phyloP scores from a whole-genome alignment of 2,888 invertebrate species.

The Drosophila borealis region DNA sequence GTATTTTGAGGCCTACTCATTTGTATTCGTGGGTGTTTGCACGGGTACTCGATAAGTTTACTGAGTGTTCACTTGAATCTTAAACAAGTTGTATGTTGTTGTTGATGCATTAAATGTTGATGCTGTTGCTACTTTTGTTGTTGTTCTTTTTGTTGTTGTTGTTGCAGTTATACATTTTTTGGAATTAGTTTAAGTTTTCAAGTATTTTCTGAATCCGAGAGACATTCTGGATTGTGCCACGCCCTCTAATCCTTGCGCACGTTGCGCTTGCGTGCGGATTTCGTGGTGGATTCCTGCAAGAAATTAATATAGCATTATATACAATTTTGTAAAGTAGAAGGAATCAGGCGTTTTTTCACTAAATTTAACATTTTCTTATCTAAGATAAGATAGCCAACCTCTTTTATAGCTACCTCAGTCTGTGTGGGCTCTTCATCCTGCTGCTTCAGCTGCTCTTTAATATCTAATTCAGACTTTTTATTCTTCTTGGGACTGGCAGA shows the following conservation, averaged over 20 bases:
- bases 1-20: conserved; percentile 23
- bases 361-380: too few species aligned
- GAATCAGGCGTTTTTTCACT: too few species aligned
- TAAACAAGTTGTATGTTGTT: conserved; percentile 32
- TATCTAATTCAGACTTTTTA: conserved; percentile 85
- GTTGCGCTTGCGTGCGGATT: conserved; percentile 80
- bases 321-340: too few species aligned
- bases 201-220: conserved; percentile 33
- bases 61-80: conserved; percentile 25
- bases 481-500: conserved; percentile 82
- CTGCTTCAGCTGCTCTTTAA: conserved; percentile 65
- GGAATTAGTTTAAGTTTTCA: conserved; percentile 56
- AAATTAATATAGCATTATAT: background rate
- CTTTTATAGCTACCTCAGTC: conserved; percentile 80
- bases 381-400: too few species aligned
- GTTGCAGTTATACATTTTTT: conserved; percentile 18
- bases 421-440: conserved; percentile 70
- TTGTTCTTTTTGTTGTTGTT: conserved; percentile 4
- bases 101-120: conserved; percentile 1
- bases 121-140: conserved; percentile 5
- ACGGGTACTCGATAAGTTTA: conserved; percentile 16
- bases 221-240: conserved; percentile 19
- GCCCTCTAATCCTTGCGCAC: conserved; percentile 82
- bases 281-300: conserved; percentile 69
- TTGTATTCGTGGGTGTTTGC: conserved; percentile 29